Evolutionary conservation across 2,797 vertebrate genomes (phyloP), one percentile per base, ranked within the genome.

Genomic region (Tragopan temminckii): DNA sequence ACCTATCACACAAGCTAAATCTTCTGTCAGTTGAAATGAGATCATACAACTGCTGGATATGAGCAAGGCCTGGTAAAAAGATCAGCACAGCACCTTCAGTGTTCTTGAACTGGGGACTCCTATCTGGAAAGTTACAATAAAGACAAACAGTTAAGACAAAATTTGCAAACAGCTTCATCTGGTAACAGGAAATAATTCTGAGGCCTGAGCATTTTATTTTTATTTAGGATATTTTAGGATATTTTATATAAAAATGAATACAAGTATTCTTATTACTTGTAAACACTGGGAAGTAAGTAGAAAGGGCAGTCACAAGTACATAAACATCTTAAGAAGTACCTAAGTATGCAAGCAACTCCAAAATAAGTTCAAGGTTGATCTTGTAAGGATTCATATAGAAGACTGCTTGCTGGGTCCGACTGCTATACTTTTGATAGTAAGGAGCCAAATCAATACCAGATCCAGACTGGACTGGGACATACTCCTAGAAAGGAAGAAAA

Each of bases 331-430:
- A 69, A 89, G 64, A 16, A 64, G 53, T 98, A 99, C 99, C 99
- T 91, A 99, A 96, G 92, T 98, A 99, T 23, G 96, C 95, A 38
- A 99, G 97, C 82, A 99, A 97, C 72, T 99, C 99, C 72, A 99
- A 95, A 89, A 99, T 97, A 89, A 99, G 98, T 89, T 99, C 99
- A 97, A 99, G 98, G 95, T 99, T 99, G 97, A 99, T 99, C 97
- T 99, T 99, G 93, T 99, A 98, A 20, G 99, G 99, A 97, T 99
- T 99, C 99, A 99, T 99, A 90, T 98, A 98, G 69, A 99, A 98
- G 91, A 99, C 90, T 76, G 98, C 98, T 52, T 99, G 98, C 21
- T 98, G 98, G 2, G 99, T 99, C 64, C 98, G 98, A 89, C 42
- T 98, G 96, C 99, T 99, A 58, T 98, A 99, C 95, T 99, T 98